Percentiles rank a stretch among this genome's conserved stretches.
Conservation (phyloP, 2,113 vertebrate species). For the Oreocharis arfaki region DNA sequence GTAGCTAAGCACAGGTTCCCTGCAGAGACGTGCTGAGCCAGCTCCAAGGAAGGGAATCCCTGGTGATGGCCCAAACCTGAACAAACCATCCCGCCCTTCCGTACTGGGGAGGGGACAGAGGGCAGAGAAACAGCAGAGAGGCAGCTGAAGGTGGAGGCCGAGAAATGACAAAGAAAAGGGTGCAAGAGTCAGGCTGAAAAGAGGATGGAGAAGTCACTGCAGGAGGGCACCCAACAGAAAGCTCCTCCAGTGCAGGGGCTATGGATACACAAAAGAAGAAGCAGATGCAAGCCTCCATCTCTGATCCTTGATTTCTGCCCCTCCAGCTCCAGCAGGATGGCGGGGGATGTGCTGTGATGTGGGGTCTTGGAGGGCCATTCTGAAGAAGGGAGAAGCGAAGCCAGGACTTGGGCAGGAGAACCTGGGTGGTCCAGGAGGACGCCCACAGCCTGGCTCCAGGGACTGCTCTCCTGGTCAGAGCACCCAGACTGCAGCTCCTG, state of each 20-base stretch:
- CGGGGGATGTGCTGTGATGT: background rate
- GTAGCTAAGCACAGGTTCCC: background rate
- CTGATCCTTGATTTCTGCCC: background rate
- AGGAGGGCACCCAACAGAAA: background rate
- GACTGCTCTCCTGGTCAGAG: background rate
- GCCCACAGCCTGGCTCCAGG: background rate
- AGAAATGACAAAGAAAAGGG: background rate
- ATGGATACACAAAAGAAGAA: background rate
- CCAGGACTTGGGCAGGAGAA: background rate
- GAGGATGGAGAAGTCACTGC: background rate
- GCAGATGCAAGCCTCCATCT: background rate
- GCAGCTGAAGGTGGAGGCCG: background rate
- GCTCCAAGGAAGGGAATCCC: background rate
- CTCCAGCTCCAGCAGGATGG: background rate
- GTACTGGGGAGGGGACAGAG: background rate
- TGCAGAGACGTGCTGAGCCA: background rate
- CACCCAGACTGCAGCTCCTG: background rate
- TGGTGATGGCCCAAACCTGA: background rate
- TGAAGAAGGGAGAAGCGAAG: background rate
- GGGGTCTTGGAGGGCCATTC: background rate
- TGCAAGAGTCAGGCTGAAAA: background rate
- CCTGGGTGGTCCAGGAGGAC: background rate
- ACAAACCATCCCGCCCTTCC: background rate
- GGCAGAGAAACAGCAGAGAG: background rate
- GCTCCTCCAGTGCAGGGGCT: fast-evolving